Percentiles rank a stretch among this genome's conserved stretches.
These are phyloP conservation scores for Psilopogon haemacephalus DNA, from an alignment of 2,113 vertebrate genomes.

Conservation along the genomic window DNA sequence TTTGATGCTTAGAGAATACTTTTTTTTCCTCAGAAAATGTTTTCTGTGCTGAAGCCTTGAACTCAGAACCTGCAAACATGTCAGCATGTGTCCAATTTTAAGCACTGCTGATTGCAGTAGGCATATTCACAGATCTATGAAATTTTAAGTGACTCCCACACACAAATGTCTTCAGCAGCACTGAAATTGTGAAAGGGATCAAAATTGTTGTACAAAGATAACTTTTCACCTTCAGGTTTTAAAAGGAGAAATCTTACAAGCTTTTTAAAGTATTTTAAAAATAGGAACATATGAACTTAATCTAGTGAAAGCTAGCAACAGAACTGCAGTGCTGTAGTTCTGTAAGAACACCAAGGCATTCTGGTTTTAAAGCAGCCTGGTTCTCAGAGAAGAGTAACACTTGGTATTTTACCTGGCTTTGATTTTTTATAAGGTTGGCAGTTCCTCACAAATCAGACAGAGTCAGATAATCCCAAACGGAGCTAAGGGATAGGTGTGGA, in stretches of 20 bases:
- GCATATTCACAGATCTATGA: background rate
- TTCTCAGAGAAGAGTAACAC: background rate
- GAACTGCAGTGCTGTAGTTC: background rate
- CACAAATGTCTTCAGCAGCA: conserved; percentile 1
- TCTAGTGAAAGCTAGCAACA: background rate
- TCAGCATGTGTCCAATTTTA: background rate
- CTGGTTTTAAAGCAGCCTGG: background rate
- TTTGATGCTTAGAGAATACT: background rate
- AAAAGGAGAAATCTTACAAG: background rate
- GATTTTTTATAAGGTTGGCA: background rate
- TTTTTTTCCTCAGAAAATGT: background rate
- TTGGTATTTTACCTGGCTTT: rapidly evolving
- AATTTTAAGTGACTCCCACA: conserved; percentile 1
- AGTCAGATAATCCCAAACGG: background rate
- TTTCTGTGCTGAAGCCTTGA: background rate
- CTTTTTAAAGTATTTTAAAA: background rate
- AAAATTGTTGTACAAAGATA: background rate
- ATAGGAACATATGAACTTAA: background rate
- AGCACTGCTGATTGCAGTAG: background rate
- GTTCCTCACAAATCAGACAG: background rate
- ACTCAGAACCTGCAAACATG: background rate
- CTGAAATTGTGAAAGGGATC: background rate
- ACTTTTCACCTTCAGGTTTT: background rate
- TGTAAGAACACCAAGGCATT: background rate
- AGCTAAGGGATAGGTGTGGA: background rate